Evolutionary conservation across 2,797 vertebrate species (phyloP).

Genomic region (Alca torda): DNA sequence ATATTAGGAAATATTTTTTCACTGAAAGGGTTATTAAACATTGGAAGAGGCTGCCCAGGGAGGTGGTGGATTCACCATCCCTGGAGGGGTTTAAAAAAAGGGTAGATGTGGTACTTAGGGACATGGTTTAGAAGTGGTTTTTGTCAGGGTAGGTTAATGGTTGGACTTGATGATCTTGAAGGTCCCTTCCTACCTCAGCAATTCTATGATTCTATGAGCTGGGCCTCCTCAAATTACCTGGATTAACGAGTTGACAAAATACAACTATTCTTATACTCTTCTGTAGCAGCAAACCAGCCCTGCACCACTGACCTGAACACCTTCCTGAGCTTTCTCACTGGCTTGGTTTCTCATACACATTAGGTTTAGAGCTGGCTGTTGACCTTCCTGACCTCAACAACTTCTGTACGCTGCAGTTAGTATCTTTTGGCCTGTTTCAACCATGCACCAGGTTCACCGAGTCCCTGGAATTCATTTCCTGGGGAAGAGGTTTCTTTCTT

Average conservation of each 20-base stretch:
- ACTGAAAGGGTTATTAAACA: too few species aligned
- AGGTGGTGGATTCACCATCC: too few species aligned
- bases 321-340: neutral
- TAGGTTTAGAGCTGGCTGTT: neutral
- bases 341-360: accelerated
- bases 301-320: neutral
- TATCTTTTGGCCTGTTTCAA: neutral
- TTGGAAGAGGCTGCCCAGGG: too few species aligned
- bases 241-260: neutral
- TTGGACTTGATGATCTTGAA: too few species aligned
- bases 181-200: too few species aligned
- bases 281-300: neutral
- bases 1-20: too few species aligned
- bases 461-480: neutral
- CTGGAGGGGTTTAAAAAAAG: too few species aligned
- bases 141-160: too few species aligned
- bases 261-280: neutral
- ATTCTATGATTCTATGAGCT: neutral
- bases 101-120: too few species aligned
- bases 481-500: neutral
- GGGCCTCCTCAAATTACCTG: neutral
- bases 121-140: too few species aligned
- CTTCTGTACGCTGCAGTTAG: neutral
- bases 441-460: neutral
- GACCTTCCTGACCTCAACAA: neutral